Evolutionary conservation across 2,888 invertebrate species (phyloP).

Genomic region (Spatulosminthurus flaviceps): DNA sequence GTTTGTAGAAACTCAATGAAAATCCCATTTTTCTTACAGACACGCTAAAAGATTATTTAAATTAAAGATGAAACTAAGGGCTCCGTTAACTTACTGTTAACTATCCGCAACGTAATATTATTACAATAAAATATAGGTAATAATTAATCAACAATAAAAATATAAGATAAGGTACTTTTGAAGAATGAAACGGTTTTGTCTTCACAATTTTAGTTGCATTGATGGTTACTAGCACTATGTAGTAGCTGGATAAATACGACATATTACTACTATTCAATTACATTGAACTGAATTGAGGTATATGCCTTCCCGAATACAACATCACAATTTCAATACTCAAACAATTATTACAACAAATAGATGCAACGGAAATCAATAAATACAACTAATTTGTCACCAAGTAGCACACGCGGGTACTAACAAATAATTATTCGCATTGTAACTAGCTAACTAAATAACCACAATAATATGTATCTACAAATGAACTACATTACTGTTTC

Average conservation of each 20-base stretch:
- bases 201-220: constrained; percentile 23
- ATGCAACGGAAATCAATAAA: not conserved
- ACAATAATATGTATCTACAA: too few relatives aligned
- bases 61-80: too few relatives aligned
- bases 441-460: not conserved
- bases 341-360: not conserved
- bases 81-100: too few relatives aligned
- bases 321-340: not conserved
- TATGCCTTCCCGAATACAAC: not conserved
- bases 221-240: not conserved
- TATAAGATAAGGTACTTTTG: constrained; percentile 22
- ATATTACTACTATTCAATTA: not conserved
- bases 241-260: not conserved
- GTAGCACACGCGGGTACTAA: not conserved
- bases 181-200: constrained; percentile 21
- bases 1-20: not conserved
- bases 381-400: not conserved
- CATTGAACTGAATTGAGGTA: too few relatives aligned
- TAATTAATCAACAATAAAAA: not conserved
- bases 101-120: not conserved
- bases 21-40: too few relatives aligned
- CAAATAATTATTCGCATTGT: not conserved
- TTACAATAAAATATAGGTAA: too few relatives aligned
- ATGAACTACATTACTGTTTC: too few relatives aligned
- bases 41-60: too few relatives aligned